phyloP scores from a whole-genome alignment of 1,140 invertebrate genomes.

The Nebria ingens region DNA sequence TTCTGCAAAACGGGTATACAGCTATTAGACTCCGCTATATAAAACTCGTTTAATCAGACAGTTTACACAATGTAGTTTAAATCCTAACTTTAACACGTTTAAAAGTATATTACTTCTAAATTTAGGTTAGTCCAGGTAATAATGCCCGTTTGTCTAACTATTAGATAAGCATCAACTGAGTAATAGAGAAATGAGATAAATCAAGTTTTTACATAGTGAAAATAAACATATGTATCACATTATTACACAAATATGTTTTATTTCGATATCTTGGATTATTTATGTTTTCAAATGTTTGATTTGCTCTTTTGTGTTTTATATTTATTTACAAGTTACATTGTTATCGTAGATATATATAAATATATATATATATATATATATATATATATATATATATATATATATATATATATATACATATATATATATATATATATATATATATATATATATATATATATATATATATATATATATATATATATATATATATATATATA shows the following conservation, averaged over 20 bases:
- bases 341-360: not conserved
- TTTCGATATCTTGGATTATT: no score
- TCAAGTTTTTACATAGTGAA: not conserved
- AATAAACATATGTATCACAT: not conserved
- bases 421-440: not conserved
- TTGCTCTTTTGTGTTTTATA: not conserved
- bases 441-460: not conserved
- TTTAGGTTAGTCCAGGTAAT: no score
- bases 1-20: no score
- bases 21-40: no score
- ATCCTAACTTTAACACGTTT: no score
- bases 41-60: no score
- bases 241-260: no score
- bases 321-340: not conserved
- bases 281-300: no score
- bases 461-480: not conserved
- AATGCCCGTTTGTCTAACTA: no score
- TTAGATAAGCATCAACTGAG: not conserved
- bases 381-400: not conserved
- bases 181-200: not conserved
- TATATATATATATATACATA: constrained; percentile 1
- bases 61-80: no score
- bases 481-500: not conserved
- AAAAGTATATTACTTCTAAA: no score
- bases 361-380: not conserved